Evolutionary conservation across 2,113 vertebrate species (phyloP).

Genomic region (Pyrgilauda ruficollis): DNA sequence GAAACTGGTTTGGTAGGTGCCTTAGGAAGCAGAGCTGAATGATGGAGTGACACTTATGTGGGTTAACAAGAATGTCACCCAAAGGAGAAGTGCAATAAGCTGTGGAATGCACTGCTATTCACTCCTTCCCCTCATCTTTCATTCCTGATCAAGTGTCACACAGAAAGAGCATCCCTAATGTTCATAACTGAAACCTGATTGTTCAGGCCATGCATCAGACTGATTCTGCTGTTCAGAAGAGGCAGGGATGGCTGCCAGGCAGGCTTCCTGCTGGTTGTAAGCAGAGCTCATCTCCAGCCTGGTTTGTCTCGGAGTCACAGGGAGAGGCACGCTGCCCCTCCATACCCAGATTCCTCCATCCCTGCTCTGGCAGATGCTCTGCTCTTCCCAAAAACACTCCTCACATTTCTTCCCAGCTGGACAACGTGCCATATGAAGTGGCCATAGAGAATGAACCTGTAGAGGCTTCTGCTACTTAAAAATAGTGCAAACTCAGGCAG

Average conservation of each 20-base stretch:
- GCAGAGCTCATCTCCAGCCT: neutral
- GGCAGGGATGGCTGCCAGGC: neutral
- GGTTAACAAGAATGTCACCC: neutral
- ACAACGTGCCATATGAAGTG: neutral
- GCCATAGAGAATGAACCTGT: neutral
- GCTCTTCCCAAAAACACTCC: neutral
- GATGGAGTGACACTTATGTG: neutral
- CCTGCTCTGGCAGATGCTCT: neutral
- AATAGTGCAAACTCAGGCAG: neutral
- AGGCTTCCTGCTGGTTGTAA: neutral
- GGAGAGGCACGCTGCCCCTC: accelerated
- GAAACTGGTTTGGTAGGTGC: neutral
- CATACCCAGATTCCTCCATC: accelerated
- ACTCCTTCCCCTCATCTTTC: neutral
- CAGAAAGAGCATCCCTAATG: neutral
- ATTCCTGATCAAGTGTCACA: neutral
- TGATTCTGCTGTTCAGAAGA: neutral
- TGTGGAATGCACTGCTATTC: neutral
- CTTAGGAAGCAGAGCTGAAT: neutral
- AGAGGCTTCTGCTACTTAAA: neutral
- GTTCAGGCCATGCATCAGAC: neutral
- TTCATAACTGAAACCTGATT: neutral
- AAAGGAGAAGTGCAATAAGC: neutral
- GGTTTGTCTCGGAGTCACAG: neutral
- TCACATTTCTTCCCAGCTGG: neutral